phyloP scores from a whole-genome alignment of 1,140 invertebrate species.

The Drosophila leontia region DNA sequence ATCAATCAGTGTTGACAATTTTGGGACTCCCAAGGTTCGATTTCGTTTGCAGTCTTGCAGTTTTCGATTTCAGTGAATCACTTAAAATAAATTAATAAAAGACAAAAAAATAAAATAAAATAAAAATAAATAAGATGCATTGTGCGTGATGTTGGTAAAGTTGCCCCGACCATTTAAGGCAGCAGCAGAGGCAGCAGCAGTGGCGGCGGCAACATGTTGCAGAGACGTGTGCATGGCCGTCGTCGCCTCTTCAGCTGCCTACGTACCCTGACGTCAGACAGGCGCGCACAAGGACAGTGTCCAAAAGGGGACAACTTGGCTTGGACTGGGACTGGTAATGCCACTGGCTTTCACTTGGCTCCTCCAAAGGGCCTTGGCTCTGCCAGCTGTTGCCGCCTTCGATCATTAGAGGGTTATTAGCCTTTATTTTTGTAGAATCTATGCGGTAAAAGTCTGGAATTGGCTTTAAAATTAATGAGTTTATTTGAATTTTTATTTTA shows the following conservation, averaged over 20 bases:
- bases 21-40: conserved; percentile 67
- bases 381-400: conserved; percentile 9
- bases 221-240: conserved; percentile 32
- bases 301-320: conserved; percentile 33
- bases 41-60: conserved; percentile 30
- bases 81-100: conserved; percentile 82
- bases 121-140: conserved; percentile 29
- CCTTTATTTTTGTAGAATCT: background rate
- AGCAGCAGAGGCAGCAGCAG: conserved; percentile 6
- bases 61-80: conserved; percentile 66
- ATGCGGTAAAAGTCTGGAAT: too few species aligned
- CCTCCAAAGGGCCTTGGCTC: conserved; percentile 35
- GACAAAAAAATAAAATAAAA: conserved; percentile 1
- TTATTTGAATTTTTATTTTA: background rate
- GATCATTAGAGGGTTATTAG: conserved; percentile 31
- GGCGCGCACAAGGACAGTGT: conserved; percentile 58
- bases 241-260: conserved; percentile 41
- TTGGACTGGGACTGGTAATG: conserved; percentile 9
- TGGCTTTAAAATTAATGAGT: background rate
- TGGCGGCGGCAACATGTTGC: conserved; percentile 30
- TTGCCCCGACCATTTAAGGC: conserved; percentile 43
- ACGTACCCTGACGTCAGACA: conserved; percentile 52
- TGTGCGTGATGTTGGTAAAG: conserved; percentile 46
- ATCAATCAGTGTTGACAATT: conserved; percentile 61
- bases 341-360: conserved; percentile 30